Evolutionary conservation across 1,140 invertebrate species (phyloP).

Genomic region (Trinorchestia longiramus): DNA sequence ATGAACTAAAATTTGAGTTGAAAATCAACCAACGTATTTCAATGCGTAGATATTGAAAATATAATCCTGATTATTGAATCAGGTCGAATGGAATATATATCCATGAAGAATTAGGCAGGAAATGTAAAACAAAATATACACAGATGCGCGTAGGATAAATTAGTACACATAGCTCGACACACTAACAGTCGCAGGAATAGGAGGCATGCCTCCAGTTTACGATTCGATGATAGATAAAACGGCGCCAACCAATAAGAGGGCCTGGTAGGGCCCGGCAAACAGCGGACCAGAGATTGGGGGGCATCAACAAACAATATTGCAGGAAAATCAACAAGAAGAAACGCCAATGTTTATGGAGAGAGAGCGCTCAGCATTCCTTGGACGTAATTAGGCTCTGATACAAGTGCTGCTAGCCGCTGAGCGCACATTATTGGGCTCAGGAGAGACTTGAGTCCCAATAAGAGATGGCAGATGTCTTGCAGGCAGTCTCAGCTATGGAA

Average conservation of each 20-base stretch:
- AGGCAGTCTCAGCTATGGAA: neutral
- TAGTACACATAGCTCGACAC: too few species aligned
- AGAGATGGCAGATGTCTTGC: slow-evolving; percentile 6
- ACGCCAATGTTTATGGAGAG: slow-evolving; percentile 38
- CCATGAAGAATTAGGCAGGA: too few species aligned
- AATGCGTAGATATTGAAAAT: too few species aligned
- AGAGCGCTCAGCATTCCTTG: slow-evolving; percentile 39
- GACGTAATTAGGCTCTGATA: slow-evolving; percentile 26
- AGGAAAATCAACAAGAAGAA: slow-evolving; percentile 18
- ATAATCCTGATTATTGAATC: too few species aligned
- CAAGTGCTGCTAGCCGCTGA: slow-evolving; percentile 18
- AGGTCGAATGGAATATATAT: too few species aligned
- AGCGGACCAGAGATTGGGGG: neutral
- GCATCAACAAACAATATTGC: slow-evolving; percentile 40
- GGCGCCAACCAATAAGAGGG: neutral
- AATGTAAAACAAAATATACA: too few species aligned
- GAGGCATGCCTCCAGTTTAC: neutral
- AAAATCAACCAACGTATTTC: too few species aligned
- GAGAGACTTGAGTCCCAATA: slow-evolving; percentile 31
- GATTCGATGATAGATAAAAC: neutral
- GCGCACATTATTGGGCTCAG: slow-evolving; percentile 15
- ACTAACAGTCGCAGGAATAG: neutral
- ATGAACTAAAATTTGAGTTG: too few species aligned
- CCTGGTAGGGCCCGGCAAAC: neutral
- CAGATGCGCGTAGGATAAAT: too few species aligned